phyloP scores from a whole-genome alignment of 2,888 invertebrate species.

The Heteromyza rotundicornis region DNA sequence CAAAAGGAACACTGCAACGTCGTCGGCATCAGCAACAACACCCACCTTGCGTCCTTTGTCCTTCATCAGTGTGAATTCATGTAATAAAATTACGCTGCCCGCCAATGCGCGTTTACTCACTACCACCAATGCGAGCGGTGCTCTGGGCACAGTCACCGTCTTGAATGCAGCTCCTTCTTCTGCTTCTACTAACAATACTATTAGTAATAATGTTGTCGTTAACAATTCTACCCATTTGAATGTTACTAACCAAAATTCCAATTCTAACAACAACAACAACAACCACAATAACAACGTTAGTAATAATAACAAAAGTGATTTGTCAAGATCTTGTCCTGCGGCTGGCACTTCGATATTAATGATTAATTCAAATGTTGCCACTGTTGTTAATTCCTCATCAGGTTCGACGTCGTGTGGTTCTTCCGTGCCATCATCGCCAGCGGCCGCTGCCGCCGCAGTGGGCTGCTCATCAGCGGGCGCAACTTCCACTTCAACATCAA shows the following conservation, averaged over 20 bases:
- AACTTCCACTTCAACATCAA: neutral
- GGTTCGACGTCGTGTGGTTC: conserved; percentile 24
- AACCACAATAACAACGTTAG: conserved; percentile 24
- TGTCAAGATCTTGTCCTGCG: conserved; percentile 15
- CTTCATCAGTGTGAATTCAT: conserved; percentile 53
- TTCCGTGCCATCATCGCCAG: conserved; percentile 51
- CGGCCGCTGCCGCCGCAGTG: conserved; percentile 25
- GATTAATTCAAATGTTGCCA: conserved; percentile 39
- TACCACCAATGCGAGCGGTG: conserved; percentile 36
- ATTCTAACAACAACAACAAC: conserved; percentile 45
- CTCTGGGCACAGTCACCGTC: conserved; percentile 33
- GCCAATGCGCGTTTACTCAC: conserved; percentile 52
- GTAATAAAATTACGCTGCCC: conserved; percentile 54
- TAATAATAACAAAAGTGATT: conserved; percentile 20
- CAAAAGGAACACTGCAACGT: conserved; percentile 9
- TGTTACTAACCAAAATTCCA: conserved; percentile 5
- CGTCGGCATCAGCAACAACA: conserved; percentile 6
- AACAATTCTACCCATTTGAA: too few species aligned
- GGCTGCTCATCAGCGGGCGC: neutral
- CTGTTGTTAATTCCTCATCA: conserved; percentile 34
- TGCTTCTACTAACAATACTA: conserved; percentile 29
- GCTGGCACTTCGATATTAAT: conserved; percentile 27
- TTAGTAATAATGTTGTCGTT: conserved; percentile 34
- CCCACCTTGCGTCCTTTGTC: conserved; percentile 52
- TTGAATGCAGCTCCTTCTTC: conserved; percentile 22